phyloP scores from a whole-genome alignment of 1,140 invertebrate species.

The Venustaconcha ellipsiformis region DNA sequence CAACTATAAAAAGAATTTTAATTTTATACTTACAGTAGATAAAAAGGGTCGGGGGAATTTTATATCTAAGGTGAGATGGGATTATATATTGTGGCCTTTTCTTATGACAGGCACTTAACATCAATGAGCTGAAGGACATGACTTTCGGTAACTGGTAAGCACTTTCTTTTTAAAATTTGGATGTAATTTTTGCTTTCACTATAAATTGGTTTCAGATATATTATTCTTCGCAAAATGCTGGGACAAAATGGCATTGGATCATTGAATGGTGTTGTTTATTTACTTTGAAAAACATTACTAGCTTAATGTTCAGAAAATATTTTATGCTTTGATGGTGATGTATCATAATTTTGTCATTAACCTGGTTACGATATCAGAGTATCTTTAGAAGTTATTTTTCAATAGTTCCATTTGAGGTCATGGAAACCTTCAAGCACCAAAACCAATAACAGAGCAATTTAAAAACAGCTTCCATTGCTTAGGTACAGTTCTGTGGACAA shows the following conservation, averaged over 20 bases:
- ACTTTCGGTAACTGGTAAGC: slow-evolving; percentile 30
- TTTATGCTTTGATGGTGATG: too few relatives aligned
- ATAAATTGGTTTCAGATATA: background rate
- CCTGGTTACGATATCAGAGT: too few relatives aligned
- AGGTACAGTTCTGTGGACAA: too few relatives aligned
- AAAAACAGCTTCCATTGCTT: too few relatives aligned
- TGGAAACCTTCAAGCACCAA: too few relatives aligned
- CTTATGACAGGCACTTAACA: slow-evolving; percentile 52
- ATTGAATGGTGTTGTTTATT: background rate
- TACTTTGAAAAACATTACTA: background rate
- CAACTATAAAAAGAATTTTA: background rate
- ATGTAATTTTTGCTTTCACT: background rate
- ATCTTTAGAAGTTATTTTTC: too few relatives aligned
- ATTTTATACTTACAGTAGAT: background rate
- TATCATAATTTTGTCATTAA: too few relatives aligned
- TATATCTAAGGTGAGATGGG: too few relatives aligned
- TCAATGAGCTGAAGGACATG: slow-evolving; percentile 65
- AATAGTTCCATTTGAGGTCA: too few relatives aligned
- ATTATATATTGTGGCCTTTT: slow-evolving; percentile 4
- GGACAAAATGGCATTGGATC: background rate
- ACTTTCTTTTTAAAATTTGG: background rate
- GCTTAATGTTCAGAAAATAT: background rate
- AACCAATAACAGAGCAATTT: too few relatives aligned
- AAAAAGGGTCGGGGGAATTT: background rate
- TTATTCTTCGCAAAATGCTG: background rate